phyloP scores from a whole-genome alignment of 2,888 invertebrate genomes.

The Thereva nobilitata region DNA sequence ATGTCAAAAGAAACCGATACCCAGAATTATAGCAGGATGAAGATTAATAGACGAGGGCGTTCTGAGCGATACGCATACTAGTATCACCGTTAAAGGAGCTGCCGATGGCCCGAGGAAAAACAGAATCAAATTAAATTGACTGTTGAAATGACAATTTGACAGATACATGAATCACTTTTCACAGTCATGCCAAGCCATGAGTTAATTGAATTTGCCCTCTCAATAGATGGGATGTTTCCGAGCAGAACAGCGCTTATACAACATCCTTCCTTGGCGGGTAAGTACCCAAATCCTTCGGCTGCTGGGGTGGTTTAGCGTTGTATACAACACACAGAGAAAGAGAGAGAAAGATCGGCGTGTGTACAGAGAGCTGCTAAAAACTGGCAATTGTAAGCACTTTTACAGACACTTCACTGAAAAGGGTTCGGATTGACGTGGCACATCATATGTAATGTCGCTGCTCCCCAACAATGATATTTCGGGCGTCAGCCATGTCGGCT shows the following conservation, averaged over 20 bases:
- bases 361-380: slow-evolving; percentile 13
- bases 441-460: slow-evolving; percentile 34
- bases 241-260: slow-evolving; percentile 10
- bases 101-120: too few relatives aligned
- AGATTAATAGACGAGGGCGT: too few relatives aligned
- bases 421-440: slow-evolving; percentile 17
- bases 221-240: slow-evolving; percentile 10
- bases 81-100: too few relatives aligned
- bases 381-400: slow-evolving; percentile 21
- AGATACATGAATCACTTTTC: slow-evolving; percentile 34
- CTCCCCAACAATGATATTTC: too few relatives aligned
- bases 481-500: too few relatives aligned
- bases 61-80: too few relatives aligned
- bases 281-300: background rate
- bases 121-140: slow-evolving; percentile 34
- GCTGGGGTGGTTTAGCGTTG: background rate
- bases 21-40: too few relatives aligned
- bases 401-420: slow-evolving; percentile 7
- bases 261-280: too few relatives aligned
- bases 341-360: slow-evolving; percentile 2
- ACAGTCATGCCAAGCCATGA: slow-evolving; percentile 25
- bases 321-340: background rate
- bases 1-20: too few relatives aligned
- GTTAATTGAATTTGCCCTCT: slow-evolving; percentile 32
- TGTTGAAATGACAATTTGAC: slow-evolving; percentile 33